phyloP scores from a whole-genome alignment of 2,888 invertebrate genomes.

The Drosophila peninsularis region DNA sequence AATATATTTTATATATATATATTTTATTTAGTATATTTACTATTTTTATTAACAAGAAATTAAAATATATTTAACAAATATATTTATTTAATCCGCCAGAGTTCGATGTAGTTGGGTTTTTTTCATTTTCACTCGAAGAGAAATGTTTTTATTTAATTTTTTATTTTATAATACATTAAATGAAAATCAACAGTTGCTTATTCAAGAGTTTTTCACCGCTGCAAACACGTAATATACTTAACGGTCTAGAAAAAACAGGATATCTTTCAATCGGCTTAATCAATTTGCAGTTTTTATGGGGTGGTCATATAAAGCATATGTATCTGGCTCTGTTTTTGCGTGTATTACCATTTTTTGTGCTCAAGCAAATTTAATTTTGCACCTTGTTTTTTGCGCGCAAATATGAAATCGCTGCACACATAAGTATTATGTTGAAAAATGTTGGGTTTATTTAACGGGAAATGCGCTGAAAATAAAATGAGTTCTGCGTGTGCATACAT shows the following conservation, averaged over 20 bases:
- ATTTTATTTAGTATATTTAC: no score
- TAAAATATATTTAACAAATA: no score
- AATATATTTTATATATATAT: no score
- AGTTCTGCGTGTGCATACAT: constrained; percentile 3
- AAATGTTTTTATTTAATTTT: neutral
- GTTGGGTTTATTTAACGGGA: constrained; percentile 29
- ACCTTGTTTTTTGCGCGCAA: constrained; percentile 9
- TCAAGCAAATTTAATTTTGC: constrained; percentile 24
- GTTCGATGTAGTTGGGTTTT: no score
- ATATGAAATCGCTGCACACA: constrained; percentile 24
- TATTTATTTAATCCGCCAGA: no score
- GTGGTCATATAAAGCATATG: no score
- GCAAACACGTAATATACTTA: neutral
- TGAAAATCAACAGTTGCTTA: neutral
- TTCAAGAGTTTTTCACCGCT: neutral
- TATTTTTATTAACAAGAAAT: no score
- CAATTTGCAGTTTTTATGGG: constrained; percentile 23
- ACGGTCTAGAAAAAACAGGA: neutral
- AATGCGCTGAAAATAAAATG: constrained; percentile 17
- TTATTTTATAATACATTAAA: neutral
- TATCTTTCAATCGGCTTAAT: constrained; percentile 19
- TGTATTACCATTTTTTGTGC: neutral
- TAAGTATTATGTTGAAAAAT: constrained; percentile 32
- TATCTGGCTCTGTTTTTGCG: constrained; percentile 12
- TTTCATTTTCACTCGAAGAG: neutral